A percentile compares a stretch with the other conserved stretches of the same genome.
phyloP scores from a whole-genome alignment of 2,797 vertebrate species.

The Todus mexicanus region DNA sequence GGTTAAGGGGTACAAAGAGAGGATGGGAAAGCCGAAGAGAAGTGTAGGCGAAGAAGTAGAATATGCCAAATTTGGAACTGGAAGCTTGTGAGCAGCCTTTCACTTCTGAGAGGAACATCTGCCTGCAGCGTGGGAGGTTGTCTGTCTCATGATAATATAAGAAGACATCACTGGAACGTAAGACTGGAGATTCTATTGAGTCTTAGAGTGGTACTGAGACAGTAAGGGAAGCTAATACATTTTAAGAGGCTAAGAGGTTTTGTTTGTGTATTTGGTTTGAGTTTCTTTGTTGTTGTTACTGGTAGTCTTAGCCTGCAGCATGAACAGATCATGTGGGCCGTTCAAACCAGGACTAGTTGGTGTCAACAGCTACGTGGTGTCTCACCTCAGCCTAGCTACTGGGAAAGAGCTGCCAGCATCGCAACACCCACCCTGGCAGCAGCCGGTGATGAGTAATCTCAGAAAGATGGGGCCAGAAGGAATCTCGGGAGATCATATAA shows the following conservation, averaged over 20 bases:
- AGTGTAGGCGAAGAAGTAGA: accelerated
- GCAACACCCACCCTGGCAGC: background rate
- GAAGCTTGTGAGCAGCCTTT: background rate
- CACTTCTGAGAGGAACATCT: accelerated
- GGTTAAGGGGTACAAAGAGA: background rate
- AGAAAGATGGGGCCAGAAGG: background rate
- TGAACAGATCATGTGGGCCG: background rate
- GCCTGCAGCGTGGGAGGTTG: background rate
- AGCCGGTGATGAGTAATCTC: background rate
- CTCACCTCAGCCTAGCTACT: background rate
- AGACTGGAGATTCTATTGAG: background rate
- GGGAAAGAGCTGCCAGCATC: background rate
- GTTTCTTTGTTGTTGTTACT: background rate
- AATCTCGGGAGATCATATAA: background rate
- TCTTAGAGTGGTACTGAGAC: background rate
- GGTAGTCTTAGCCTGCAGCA: background rate
- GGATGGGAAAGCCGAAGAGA: background rate
- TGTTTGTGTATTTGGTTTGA: background rate
- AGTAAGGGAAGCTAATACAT: background rate
- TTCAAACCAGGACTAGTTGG: background rate
- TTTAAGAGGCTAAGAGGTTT: background rate
- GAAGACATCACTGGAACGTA: background rate
- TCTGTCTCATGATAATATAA: background rate
- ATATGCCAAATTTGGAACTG: background rate
- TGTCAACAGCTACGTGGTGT: background rate